Percentiles rank a stretch among this genome's conserved stretches.
Conservation (phyloP, 2,888 invertebrate species). For the Cephus spinipes region DNA sequence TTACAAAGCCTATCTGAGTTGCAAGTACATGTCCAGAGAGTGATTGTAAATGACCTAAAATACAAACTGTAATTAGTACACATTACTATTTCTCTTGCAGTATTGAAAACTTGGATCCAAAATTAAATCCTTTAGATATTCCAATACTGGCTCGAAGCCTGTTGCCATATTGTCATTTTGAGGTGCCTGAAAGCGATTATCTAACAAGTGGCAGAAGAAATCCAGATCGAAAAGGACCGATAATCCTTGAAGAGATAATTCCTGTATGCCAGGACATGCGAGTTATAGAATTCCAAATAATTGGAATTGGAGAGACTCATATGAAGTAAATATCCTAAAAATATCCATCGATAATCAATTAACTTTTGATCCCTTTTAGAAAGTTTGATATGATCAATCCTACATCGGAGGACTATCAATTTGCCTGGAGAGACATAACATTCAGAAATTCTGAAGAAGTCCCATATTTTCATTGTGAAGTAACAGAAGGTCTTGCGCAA, state of each 20-base stretch:
- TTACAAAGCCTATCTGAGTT: conserved; percentile 70
- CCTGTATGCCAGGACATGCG: conserved; percentile 36
- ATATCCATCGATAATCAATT: not conserved
- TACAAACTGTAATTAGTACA: not conserved
- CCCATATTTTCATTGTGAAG: conserved; percentile 70
- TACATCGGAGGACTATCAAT: conserved; percentile 72
- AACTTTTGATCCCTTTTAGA: conserved; percentile 62
- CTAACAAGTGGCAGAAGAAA: conserved; percentile 68
- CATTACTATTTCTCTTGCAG: conserved; percentile 28
- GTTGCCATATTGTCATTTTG: conserved; percentile 78
- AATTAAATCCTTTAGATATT: conserved; percentile 52
- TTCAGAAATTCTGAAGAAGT: conserved; percentile 63
- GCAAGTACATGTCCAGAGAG: conserved; percentile 56
- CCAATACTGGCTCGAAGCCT: conserved; percentile 72
- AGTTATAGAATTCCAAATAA: conserved; percentile 75
- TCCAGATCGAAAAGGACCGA: conserved; percentile 48
- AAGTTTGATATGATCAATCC: conserved; percentile 77
- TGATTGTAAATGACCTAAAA: conserved; percentile 2
- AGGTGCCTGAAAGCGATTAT: conserved; percentile 76
- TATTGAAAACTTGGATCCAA: conserved; percentile 70
- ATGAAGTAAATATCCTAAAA: conserved; percentile 63
- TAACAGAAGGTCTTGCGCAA: conserved; percentile 71
- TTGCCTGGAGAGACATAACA: conserved; percentile 71
- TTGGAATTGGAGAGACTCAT: conserved; percentile 72
- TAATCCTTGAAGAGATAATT: conserved; percentile 67